These are phyloP conservation scores for Mnemiopsis leidyi DNA, from an alignment of 37 sponge, comb jelly and placozoan species.

Conservation along the genomic window DNA sequence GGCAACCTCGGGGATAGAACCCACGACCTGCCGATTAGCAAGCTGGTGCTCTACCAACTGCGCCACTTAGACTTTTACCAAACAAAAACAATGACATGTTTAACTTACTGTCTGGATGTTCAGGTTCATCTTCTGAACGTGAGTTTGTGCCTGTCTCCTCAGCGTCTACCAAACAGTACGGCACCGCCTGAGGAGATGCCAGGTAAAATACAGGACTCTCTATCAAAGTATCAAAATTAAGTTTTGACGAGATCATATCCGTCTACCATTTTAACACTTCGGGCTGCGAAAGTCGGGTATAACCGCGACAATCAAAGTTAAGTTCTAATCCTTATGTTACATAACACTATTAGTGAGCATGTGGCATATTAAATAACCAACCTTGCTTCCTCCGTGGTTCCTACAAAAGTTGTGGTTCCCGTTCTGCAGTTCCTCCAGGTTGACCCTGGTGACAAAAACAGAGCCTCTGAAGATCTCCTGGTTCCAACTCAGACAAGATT, in stretches of 20 bases:
- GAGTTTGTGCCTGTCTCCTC: neutral
- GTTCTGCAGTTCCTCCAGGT: neutral
- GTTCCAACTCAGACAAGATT: neutral
- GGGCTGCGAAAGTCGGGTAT: too few species aligned
- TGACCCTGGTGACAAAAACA: neutral
- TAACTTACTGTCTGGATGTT: neutral
- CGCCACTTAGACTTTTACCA: too few species aligned
- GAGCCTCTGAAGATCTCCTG: neutral
- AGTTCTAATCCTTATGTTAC: neutral
- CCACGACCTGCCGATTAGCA: too few species aligned
- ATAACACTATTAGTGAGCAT: neutral
- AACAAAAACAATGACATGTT: neutral
- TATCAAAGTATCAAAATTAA: too few species aligned
- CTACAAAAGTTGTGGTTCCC: slow-evolving; percentile 63
- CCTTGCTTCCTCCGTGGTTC: slow-evolving; percentile 3
- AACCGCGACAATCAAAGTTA: too few species aligned
- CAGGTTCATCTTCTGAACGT: neutral
- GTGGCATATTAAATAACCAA: neutral
- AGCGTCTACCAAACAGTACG: slow-evolving; percentile 5
- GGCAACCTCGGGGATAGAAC: too few species aligned
- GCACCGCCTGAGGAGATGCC: neutral
- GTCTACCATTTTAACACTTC: too few species aligned
- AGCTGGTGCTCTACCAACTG: too few species aligned
- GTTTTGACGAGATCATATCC: too few species aligned
- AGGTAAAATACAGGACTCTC: too few species aligned